Evolutionary conservation across 2,797 vertebrate species (phyloP).

Genomic region (Cryptoblepharus egeriae): DNA sequence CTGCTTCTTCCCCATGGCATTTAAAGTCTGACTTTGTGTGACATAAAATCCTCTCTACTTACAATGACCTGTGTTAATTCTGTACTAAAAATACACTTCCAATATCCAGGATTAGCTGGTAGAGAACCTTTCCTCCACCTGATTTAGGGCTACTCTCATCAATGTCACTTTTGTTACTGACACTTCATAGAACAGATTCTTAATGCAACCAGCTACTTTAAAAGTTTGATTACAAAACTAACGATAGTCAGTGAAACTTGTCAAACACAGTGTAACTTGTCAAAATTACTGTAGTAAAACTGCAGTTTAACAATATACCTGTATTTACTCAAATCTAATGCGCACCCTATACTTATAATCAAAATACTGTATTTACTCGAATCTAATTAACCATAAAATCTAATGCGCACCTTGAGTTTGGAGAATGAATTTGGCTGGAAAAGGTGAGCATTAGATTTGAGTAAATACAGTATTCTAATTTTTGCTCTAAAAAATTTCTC

Average conservation of each 20-base stretch:
- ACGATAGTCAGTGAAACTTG: neutral
- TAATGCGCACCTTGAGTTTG: too few species aligned
- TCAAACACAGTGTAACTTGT: neutral
- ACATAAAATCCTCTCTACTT: conserved; percentile 42
- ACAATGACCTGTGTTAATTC: conserved; percentile 67
- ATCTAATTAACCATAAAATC: too few species aligned
- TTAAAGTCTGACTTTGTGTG: conserved; percentile 52
- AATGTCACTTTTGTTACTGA: neutral
- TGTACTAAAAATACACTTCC: conserved; percentile 71
- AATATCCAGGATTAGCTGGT: conserved; percentile 66
- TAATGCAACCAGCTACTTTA: accelerated
- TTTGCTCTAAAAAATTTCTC: conserved; percentile 13
- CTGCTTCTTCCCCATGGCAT: conserved; percentile 82
- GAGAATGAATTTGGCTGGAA: too few species aligned
- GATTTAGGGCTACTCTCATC: conserved; percentile 3
- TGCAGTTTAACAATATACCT: conserved; percentile 31
- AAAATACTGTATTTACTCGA: too few species aligned
- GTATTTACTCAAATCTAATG: too few species aligned
- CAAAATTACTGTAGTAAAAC: neutral
- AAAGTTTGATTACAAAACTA: accelerated
- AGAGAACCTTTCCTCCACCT: conserved; percentile 28
- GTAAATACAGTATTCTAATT: too few species aligned
- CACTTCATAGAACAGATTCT: neutral
- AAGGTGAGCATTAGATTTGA: too few species aligned
- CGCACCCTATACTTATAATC: too few species aligned